phyloP scores from a whole-genome alignment of 2,888 invertebrate species.

The Epistrophella euchroma region DNA sequence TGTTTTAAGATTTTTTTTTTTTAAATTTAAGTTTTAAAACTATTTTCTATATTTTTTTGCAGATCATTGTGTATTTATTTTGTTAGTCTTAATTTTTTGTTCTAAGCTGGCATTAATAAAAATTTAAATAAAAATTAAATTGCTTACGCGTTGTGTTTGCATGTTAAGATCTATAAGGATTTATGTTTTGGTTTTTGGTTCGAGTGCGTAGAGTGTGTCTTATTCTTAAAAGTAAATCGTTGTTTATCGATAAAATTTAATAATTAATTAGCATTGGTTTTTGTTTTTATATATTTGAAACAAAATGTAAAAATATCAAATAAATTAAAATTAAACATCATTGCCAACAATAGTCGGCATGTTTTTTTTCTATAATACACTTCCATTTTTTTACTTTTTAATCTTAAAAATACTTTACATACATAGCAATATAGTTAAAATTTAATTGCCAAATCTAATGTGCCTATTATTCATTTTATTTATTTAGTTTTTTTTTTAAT shows the following conservation, averaged over 20 bases:
- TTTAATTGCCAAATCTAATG: conserved; percentile 65
- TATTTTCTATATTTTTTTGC: conserved; percentile 67
- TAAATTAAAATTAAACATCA: conserved; percentile 25
- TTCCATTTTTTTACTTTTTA: conserved; percentile 22
- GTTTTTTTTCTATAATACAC: conserved; percentile 40
- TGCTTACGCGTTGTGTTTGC: conserved; percentile 44
- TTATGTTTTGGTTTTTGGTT: conserved; percentile 34
- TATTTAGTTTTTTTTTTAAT: conserved; percentile 32
- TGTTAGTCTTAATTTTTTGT: conserved; percentile 23
- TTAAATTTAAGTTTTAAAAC: conserved; percentile 59
- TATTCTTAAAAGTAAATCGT: conserved; percentile 74
- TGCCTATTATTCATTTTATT: conserved; percentile 49
- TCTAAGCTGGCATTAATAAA: conserved; percentile 58
- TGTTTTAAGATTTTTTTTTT: conserved; percentile 77
- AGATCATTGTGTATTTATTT: conserved; percentile 64
- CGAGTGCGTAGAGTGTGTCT: conserved; percentile 64
- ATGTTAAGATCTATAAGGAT: conserved; percentile 54
- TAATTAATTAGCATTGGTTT: conserved; percentile 2
- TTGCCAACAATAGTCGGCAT: conserved; percentile 62
- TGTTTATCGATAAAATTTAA: conserved; percentile 69
- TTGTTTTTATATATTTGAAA: conserved; percentile 26
- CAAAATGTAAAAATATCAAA: conserved; percentile 6
- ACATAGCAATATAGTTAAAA: conserved; percentile 57
- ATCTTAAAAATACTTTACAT: conserved; percentile 61
- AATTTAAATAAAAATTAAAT: conserved; percentile 37